Evolutionary conservation across 2,797 vertebrate species (phyloP).

Genomic region (Toxotes lorentzi): DNA sequence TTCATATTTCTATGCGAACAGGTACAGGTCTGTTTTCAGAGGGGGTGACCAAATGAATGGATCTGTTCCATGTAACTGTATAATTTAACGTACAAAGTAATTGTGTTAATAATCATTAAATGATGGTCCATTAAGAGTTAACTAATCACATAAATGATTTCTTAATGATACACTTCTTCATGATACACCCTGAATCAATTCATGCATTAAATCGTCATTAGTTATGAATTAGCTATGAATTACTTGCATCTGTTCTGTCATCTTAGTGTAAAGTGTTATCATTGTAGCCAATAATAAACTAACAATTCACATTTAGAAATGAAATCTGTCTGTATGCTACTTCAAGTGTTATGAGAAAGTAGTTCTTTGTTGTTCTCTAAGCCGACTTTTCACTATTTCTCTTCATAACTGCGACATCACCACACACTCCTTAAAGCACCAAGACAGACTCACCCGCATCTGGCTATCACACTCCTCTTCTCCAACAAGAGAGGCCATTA

Average conservation of each 20-base stretch:
- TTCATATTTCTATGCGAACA: neutral
- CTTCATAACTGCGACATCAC: neutral
- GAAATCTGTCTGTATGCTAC: neutral
- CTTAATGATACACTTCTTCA: neutral
- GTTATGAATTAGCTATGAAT: neutral
- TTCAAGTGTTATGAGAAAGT: neutral
- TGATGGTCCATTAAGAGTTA: neutral
- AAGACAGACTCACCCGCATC: slow-evolving; percentile 71
- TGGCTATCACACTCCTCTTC: slow-evolving; percentile 62
- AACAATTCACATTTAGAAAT: slow-evolving; percentile 2
- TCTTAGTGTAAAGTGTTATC: neutral
- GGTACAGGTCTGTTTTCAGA: neutral
- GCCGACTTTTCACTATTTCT: neutral
- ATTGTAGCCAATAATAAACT: neutral
- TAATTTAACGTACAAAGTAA: neutral
- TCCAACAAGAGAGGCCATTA: slow-evolving; percentile 60
- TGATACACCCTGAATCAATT: neutral
- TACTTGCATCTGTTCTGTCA: neutral
- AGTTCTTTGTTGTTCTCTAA: neutral
- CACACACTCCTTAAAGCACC: neutral
- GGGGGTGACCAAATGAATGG: no score
- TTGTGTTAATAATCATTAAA: neutral
- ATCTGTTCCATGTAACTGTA: neutral
- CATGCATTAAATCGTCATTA: neutral
- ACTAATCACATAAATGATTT: neutral